phyloP scores from a whole-genome alignment of 2,113 vertebrate species.

The Plecturocebus donacophilus region DNA sequence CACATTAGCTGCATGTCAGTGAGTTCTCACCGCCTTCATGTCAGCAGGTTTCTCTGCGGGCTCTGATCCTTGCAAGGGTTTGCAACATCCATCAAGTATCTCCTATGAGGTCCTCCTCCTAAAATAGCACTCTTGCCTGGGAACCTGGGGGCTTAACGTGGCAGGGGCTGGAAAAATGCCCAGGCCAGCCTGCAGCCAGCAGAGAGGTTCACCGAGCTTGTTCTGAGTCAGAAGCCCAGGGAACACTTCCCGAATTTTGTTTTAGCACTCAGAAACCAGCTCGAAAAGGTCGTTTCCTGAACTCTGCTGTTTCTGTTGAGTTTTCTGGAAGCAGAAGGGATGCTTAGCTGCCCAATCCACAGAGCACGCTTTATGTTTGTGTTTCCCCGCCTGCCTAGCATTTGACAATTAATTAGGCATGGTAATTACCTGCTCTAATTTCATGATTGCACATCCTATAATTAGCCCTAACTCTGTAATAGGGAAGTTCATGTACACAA shows the following conservation, averaged over 20 bases:
- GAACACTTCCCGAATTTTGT: not conserved
- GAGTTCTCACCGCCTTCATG: not conserved
- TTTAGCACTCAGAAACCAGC: not conserved
- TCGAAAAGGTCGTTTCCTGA: not conserved
- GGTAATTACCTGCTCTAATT: slow-evolving; percentile 82
- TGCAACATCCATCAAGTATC: not conserved
- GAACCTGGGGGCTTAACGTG: not conserved
- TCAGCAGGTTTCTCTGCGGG: not conserved
- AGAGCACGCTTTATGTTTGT: slow-evolving; percentile 46
- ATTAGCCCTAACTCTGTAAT: slow-evolving; percentile 79
- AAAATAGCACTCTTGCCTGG: not conserved
- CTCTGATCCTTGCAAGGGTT: not conserved
- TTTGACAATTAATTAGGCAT: slow-evolving; percentile 77
- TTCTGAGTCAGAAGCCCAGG: not conserved
- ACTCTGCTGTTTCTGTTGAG: not conserved
- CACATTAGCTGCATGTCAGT: not conserved
- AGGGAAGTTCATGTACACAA: slow-evolving; percentile 72
- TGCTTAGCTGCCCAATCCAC: slow-evolving; percentile 9
- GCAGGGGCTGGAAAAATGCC: not conserved
- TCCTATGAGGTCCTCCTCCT: not conserved
- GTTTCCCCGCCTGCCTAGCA: slow-evolving; percentile 61
- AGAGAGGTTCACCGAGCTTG: rapidly evolving
- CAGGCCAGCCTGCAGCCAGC: not conserved
- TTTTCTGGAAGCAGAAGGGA: slow-evolving; percentile 22
- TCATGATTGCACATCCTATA: slow-evolving; percentile 74